A percentile compares a stretch with the other conserved stretches of the same genome.
These are phyloP conservation scores for Acyrthosiphon pisum DNA, from an alignment of 1,140 invertebrate genomes.

Conservation along the genomic window DNA sequence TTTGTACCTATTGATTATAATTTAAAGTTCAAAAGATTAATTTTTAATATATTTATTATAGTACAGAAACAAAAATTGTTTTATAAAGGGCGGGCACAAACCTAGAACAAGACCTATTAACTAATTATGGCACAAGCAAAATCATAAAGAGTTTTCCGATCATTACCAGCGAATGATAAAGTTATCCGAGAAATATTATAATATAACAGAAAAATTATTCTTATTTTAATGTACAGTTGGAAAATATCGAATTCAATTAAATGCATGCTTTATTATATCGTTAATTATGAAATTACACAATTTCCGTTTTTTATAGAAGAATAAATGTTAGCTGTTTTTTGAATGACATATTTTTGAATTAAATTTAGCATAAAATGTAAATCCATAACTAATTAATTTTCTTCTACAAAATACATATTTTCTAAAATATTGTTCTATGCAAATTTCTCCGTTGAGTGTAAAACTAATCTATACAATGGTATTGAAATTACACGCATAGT, in stretches of 20 bases:
- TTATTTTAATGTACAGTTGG: background rate
- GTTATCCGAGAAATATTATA: background rate
- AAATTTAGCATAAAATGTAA: background rate
- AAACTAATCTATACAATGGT: background rate
- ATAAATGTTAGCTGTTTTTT: background rate
- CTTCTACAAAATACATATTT: background rate
- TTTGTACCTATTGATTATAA: background rate
- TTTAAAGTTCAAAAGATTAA: background rate
- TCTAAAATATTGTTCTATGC: background rate
- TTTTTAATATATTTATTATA: background rate
- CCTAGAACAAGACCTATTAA: no score
- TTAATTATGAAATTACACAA: constrained; percentile 2
- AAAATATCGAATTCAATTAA: background rate
- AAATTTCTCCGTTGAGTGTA: background rate
- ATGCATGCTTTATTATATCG: background rate
- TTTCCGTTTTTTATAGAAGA: background rate
- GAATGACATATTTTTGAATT: background rate
- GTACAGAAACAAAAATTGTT: background rate
- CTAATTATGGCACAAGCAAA: background rate
- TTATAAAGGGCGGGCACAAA: background rate
- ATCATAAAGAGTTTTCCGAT: background rate
- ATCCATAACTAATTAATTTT: background rate
- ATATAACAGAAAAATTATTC: background rate
- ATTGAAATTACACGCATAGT: constrained; percentile 16
- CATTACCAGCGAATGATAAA: background rate